A percentile compares a stretch with the other conserved stretches of the same genome.
Conservation (phyloP, 2,797 vertebrate genomes). For the Malurus leucopterus region DNA sequence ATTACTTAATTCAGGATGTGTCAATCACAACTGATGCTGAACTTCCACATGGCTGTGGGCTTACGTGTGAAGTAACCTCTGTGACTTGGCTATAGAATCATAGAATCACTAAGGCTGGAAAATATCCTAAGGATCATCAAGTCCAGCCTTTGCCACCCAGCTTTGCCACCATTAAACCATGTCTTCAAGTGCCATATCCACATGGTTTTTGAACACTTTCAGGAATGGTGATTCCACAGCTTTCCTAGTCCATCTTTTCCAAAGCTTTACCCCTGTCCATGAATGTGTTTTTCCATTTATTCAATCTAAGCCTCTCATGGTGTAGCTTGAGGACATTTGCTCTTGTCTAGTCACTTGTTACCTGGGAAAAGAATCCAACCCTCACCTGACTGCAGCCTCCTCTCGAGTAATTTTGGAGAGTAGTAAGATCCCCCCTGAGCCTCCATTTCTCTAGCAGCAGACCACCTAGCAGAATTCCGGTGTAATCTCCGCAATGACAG, state of each 20-base stretch:
- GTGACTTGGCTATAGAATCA: neutral
- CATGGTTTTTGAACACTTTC: neutral
- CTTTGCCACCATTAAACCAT: neutral
- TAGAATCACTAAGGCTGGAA: neutral
- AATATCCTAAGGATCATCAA: neutral
- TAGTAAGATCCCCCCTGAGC: neutral
- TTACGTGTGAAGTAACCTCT: neutral
- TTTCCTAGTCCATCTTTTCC: neutral
- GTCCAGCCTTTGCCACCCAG: neutral
- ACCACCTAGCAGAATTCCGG: neutral
- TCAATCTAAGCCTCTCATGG: neutral
- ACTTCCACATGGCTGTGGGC: neutral
- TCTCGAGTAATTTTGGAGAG: neutral
- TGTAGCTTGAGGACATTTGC: neutral
- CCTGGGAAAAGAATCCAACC: rapidly evolving
- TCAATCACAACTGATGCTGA: neutral
- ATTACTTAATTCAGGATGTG: neutral
- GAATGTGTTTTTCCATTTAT: neutral
- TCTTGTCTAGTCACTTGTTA: neutral
- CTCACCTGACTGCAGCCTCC: neutral
- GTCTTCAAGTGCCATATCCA: neutral
- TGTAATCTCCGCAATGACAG: neutral
- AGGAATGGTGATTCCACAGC: neutral
- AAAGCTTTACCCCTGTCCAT: neutral
- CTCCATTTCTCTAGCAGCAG: neutral